Percentiles rank a stretch among this genome's conserved stretches.
These are phyloP conservation scores for Sturmia bella DNA, from an alignment of 2,888 invertebrate genomes.

Conservation along the genomic window DNA sequence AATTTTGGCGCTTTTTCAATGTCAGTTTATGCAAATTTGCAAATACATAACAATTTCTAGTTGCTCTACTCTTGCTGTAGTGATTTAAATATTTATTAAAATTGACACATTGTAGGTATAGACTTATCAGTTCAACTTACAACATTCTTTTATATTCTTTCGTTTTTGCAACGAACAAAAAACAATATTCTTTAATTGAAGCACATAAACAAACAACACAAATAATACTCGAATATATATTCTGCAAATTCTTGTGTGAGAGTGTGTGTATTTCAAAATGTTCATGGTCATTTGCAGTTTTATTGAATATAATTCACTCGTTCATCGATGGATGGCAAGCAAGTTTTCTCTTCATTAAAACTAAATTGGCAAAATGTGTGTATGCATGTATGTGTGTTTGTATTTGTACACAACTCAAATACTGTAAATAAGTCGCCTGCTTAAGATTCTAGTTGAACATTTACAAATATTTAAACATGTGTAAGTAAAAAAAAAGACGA, in stretches of 20 bases:
- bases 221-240: conserved; percentile 18
- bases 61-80: neutral
- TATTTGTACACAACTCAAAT: conserved; percentile 2
- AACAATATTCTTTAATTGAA: conserved; percentile 20
- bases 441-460: conserved; percentile 5
- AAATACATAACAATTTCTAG: neutral
- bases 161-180: conserved; percentile 17
- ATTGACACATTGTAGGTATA: conserved; percentile 38
- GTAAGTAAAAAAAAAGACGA: neutral
- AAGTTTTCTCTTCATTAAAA: conserved; percentile 21
- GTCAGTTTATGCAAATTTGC: conserved; percentile 24
- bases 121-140: neutral
- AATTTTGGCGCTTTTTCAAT: conserved; percentile 44
- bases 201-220: conserved; percentile 18
- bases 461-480: conserved; percentile 29
- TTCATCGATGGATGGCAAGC: conserved; percentile 4
- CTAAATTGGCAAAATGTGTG: conserved; percentile 32
- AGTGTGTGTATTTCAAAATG: conserved; percentile 6
- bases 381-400: neutral
- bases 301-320: neutral
- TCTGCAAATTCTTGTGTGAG: too few species aligned
- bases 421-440: conserved; percentile 1
- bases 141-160: neutral
- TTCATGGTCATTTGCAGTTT: conserved; percentile 41
- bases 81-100: conserved; percentile 21